phyloP scores from a whole-genome alignment of 2,113 vertebrate genomes.

The Reinhardtius hippoglossoides region DNA sequence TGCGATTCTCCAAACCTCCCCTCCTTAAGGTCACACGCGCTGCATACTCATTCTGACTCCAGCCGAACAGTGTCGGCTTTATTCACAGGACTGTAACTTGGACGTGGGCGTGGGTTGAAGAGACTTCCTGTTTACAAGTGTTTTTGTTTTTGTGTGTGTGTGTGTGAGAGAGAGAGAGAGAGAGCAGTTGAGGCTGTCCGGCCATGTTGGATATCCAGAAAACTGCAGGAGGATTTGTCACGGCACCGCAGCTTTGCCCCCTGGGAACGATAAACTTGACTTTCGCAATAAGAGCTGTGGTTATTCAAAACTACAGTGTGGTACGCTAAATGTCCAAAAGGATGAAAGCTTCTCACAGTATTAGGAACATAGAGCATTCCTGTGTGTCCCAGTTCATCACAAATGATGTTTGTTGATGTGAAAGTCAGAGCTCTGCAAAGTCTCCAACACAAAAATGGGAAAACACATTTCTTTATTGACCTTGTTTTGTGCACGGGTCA shows the following conservation, averaged over 20 bases:
- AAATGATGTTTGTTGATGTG: too few relatives aligned
- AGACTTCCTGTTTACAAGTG: neutral
- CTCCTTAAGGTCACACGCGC: constrained; percentile 69
- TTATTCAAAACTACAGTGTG: neutral
- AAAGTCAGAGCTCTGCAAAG: too few relatives aligned
- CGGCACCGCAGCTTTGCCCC: too few relatives aligned
- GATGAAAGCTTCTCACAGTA: too few relatives aligned
- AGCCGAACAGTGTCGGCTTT: constrained; percentile 39
- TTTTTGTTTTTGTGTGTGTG: constrained; percentile 9
- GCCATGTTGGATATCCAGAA: too few relatives aligned
- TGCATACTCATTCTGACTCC: constrained; percentile 34
- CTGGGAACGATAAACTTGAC: neutral
- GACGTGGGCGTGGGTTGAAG: constrained; percentile 25
- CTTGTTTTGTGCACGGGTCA: neutral
- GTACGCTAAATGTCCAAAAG: too few relatives aligned
- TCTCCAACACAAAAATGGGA: too few relatives aligned
- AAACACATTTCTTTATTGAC: neutral
- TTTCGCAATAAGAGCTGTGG: neutral
- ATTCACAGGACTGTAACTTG: constrained; percentile 27
- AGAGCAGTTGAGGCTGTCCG: too few relatives aligned
- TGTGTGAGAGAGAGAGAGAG: too few relatives aligned
- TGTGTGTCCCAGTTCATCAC: too few relatives aligned
- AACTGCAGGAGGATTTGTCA: too few relatives aligned
- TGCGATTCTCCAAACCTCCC: constrained; percentile 55
- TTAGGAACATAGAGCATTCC: too few relatives aligned